Conservation (phyloP, 2,888 invertebrate genomes). For the Limnephilus rhombicus region DNA sequence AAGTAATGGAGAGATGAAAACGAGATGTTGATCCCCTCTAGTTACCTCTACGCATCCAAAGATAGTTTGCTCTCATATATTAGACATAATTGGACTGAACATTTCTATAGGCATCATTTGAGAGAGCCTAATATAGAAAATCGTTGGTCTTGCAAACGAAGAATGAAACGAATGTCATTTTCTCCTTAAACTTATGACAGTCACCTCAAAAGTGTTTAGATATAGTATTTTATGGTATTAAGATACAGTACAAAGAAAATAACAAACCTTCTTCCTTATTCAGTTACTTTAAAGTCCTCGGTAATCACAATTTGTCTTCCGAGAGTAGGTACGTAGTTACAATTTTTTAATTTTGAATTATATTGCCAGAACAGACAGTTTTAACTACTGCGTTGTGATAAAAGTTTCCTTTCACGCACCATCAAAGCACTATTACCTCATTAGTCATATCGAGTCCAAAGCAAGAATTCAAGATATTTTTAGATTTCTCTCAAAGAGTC, state of each 20-base stretch:
- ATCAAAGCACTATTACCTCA: too few species aligned
- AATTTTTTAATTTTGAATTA: too few species aligned
- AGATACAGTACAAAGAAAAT: background rate
- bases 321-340: too few species aligned
- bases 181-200: background rate
- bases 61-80: background rate
- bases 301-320: background rate
- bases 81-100: background rate
- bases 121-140: background rate
- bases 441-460: too few species aligned
- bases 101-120: background rate
- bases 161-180: background rate
- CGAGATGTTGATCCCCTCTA: background rate
- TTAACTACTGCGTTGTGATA: too few species aligned
- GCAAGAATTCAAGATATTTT: too few species aligned
- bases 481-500: too few species aligned
- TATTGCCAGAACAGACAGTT: too few species aligned
- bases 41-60: background rate
- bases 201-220: background rate
- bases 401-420: too few species aligned
- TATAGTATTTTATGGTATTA: too few species aligned
- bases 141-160: background rate
- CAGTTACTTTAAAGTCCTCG: background rate
- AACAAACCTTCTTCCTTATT: background rate
- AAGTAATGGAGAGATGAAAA: background rate